Conservation (phyloP, 1,140 invertebrate genomes). For the Eupristina koningsbergeri region DNA sequence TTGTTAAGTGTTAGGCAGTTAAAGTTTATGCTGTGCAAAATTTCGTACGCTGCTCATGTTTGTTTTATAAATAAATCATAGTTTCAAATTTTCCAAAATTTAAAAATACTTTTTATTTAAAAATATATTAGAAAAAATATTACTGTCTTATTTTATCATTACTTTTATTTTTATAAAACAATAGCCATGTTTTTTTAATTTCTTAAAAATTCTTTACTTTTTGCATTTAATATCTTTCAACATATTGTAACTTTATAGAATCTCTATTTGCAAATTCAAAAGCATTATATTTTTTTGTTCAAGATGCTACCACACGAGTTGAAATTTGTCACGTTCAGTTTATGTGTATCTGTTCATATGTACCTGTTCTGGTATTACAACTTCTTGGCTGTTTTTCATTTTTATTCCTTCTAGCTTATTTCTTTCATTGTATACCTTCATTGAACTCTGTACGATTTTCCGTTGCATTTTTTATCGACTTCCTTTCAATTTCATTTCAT, state of each 20-base stretch:
- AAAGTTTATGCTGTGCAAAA: not conserved
- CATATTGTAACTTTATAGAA: not conserved
- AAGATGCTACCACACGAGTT: not conserved
- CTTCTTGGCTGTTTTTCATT: not conserved
- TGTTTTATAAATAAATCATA: not conserved
- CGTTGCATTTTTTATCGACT: conserved; percentile 19
- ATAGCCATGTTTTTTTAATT: not conserved
- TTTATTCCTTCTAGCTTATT: not conserved
- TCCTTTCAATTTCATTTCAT: conserved; percentile 5
- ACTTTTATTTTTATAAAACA: not conserved
- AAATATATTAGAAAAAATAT: no score
- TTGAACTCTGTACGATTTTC: not conserved
- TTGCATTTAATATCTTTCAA: not conserved
- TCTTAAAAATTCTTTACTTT: not conserved
- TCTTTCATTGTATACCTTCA: not conserved
- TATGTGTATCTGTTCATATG: not conserved
- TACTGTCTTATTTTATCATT: no score
- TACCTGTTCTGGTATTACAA: not conserved
- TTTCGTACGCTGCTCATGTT: not conserved
- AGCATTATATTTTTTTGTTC: not conserved
- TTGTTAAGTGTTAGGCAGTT: no score
- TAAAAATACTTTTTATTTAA: no score
- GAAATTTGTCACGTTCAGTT: not conserved
- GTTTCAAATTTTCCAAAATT: not conserved
- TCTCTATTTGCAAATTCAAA: not conserved